Percentiles rank a stretch among this genome's conserved stretches.
Conservation (phyloP, 1,140 invertebrate genomes). For the Heliconius himera region DNA sequence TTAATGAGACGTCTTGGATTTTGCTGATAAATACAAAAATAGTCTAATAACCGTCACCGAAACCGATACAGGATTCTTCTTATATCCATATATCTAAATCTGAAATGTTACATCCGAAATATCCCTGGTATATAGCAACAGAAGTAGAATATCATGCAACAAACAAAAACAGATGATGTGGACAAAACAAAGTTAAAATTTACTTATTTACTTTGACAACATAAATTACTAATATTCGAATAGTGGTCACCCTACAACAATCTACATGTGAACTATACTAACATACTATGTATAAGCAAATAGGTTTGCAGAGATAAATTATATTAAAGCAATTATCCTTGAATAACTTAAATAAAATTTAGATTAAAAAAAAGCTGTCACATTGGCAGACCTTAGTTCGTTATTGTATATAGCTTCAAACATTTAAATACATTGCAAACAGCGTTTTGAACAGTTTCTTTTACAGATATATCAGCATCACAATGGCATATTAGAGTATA, state of each 20-base stretch:
- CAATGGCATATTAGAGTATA: constrained; percentile 25
- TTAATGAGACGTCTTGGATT: too few relatives aligned
- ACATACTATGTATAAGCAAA: background rate
- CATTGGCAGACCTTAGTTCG: background rate
- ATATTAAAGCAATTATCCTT: background rate
- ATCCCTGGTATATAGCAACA: background rate
- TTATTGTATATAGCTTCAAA: background rate
- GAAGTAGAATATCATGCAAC: background rate
- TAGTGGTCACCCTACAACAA: constrained; percentile 3
- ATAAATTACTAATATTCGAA: constrained; percentile 1
- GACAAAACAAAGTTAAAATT: constrained; percentile 22
- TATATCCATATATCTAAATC: too few relatives aligned
- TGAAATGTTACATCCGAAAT: too few relatives aligned
- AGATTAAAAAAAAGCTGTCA: background rate
- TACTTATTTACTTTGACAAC: background rate
- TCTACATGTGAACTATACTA: constrained; percentile 1
- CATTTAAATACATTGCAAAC: background rate
- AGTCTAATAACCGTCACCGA: too few relatives aligned
- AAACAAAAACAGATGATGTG: background rate
- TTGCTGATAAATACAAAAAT: too few relatives aligned
- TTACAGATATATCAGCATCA: constrained; percentile 19
- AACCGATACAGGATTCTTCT: too few relatives aligned
- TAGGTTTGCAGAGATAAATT: background rate
- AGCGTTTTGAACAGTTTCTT: background rate
- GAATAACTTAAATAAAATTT: background rate